Evolutionary conservation across 2,888 invertebrate genomes (phyloP).

Genomic region (Chalcis sispes): DNA sequence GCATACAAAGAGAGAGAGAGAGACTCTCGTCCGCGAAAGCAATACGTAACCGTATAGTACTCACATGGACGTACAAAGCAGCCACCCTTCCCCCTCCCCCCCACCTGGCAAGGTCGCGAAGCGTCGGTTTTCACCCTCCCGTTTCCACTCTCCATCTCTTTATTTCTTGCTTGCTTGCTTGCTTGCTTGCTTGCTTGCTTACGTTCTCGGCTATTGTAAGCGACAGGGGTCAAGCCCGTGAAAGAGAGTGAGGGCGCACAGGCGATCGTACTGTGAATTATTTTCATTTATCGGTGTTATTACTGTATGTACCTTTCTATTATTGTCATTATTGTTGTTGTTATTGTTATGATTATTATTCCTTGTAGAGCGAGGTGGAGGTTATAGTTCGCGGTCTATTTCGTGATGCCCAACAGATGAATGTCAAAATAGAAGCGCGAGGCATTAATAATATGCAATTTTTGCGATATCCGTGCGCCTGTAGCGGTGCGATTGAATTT

Average conservation of each 20-base stretch:
- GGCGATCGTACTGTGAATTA: conserved; percentile 41
- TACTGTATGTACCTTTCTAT: not conserved
- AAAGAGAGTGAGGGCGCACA: no score
- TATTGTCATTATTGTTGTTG: no score
- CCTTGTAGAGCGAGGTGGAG: no score
- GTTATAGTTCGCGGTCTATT: not conserved
- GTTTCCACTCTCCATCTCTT: not conserved
- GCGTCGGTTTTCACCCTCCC: conserved; percentile 35
- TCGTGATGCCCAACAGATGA: conserved; percentile 41
- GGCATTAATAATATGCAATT: conserved; percentile 45
- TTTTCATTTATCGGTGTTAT: conserved; percentile 14
- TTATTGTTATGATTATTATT: no score
- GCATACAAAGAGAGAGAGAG: no score
- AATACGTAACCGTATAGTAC: not conserved
- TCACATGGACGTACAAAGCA: not conserved
- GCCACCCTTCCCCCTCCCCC: not conserved
- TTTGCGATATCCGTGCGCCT: conserved; percentile 7
- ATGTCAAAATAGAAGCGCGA: conserved; percentile 44
- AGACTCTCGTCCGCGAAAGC: no score
- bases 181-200: no score
- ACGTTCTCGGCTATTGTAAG: not conserved
- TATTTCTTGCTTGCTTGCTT: no score
- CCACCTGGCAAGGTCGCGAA: conserved; percentile 44
- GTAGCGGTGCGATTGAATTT: no score
- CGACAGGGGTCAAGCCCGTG: conserved; percentile 38